These are phyloP conservation scores for Apamea sordens DNA, from an alignment of 2,888 invertebrate genomes.

Conservation along the genomic window DNA sequence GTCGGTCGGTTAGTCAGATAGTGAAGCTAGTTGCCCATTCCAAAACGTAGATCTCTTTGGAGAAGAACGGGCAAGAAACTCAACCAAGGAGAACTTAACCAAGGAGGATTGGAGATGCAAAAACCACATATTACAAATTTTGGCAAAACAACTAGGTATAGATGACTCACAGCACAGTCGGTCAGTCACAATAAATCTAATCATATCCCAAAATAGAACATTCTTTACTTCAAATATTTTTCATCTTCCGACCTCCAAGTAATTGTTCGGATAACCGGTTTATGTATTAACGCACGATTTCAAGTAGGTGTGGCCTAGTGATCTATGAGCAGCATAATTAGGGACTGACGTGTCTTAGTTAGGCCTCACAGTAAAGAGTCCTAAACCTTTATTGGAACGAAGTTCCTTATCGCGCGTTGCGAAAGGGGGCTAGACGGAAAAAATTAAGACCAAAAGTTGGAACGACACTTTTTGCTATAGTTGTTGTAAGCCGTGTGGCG, in stretches of 20 bases:
- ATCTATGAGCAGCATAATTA: constrained; percentile 7
- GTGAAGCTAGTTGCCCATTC: no score
- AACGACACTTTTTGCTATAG: no score
- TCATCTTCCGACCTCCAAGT: constrained; percentile 12
- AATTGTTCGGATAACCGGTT: constrained; percentile 15
- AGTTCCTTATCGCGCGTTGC: no score
- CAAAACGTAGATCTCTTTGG: no score
- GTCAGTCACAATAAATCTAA: constrained; percentile 20
- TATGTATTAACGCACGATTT: constrained; percentile 3
- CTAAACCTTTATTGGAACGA: no score
- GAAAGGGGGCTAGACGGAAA: no score
- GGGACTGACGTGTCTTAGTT: not conserved
- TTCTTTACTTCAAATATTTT: constrained; percentile 13
- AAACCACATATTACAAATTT: not conserved
- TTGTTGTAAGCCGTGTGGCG: no score
- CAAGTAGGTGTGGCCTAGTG: constrained; percentile 21
- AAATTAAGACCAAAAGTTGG: no score
- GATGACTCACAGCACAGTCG: constrained; percentile 11
- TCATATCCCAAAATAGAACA: constrained; percentile 51
- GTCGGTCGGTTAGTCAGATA: no score
- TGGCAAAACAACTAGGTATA: not conserved
- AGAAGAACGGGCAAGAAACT: no score
- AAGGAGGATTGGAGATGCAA: not conserved
- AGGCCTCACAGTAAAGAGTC: no score
- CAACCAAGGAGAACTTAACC: no score